Percentiles rank a stretch among this genome's conserved stretches.
Evolutionary conservation across 2,113 vertebrate genomes (phyloP).

Genomic region (Pycnonotus jocosus): DNA sequence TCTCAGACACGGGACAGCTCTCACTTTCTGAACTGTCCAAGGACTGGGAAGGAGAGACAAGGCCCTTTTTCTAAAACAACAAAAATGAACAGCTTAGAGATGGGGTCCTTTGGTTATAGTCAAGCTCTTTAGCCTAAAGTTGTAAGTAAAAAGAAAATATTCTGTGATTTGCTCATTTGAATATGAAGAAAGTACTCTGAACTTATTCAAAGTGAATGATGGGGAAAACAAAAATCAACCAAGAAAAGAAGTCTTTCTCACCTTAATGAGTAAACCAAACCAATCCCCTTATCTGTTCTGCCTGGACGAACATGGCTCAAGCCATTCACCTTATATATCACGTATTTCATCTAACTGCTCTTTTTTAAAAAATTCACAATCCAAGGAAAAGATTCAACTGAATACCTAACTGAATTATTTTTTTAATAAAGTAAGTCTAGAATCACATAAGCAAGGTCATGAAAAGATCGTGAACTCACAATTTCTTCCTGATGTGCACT

Average conservation of each 20-base stretch:
- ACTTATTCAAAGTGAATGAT: not conserved
- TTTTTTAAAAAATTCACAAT: not conserved
- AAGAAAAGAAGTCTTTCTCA: not conserved
- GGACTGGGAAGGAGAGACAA: not conserved
- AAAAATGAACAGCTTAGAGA: not conserved
- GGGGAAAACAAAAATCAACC: fast-evolving
- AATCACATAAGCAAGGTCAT: not conserved
- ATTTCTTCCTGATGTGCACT: not conserved
- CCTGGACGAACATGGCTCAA: not conserved
- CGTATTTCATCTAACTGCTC: not conserved
- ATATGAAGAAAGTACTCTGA: not conserved
- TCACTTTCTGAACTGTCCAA: not conserved
- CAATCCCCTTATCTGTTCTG: not conserved
- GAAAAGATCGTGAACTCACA: not conserved
- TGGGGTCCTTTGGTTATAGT: fast-evolving
- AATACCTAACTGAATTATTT: not conserved
- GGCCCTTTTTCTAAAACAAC: not conserved
- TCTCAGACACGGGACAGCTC: not conserved
- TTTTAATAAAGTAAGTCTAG: not conserved
- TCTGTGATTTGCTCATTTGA: not conserved
- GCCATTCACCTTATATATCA: not conserved
- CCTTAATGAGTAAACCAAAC: not conserved
- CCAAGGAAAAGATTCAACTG: not conserved
- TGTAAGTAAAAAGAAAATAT: not conserved
- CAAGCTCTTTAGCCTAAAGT: not conserved